Base-by-base conservation (phyloP, 2,797 vertebrate species). In the Sebastes paucispinis region DNA sequence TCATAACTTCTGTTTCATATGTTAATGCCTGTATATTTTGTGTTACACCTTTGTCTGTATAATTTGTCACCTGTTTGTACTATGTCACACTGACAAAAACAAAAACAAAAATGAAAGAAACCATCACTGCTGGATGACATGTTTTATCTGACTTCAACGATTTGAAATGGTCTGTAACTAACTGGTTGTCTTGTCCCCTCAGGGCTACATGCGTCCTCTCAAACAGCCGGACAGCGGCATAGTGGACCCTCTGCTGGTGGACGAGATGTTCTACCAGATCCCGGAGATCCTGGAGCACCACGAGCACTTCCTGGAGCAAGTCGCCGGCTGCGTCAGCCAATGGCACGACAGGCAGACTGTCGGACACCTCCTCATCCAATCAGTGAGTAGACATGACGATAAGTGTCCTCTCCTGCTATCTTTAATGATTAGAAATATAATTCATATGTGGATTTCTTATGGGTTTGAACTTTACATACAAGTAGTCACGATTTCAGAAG, bases 261-360 rank as follows among this genome's bases (percentile, higher is more conserved):
- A 99, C 0, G 98, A 99, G 95, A 99, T 99, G 96, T 99, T 99
- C 2, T 97, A 96, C 91, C 98, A 99, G 95, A 99, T 99, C 91
- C 98, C 98, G 0, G 98, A 99, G 94, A 97, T 99, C 84, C 92
- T 99, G 93, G 97, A 99, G 86, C 98, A 99, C 91, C 98, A 99
- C 0, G 98, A 99, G 86, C 95, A 97, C 90, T 99, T 99, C 89
- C 93, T 99, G 92, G 98, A 99, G 91, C 97, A 98, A 87, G 96
- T 99, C 75, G 87, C 95, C 0, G 92, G 95, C 85, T 99, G 98
- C 0, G 96, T 99, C 82, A 92, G 97, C 86, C 97, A 98, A 36
- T 99, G 98, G 98, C 97, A 98, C 0, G 97, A 99, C 85, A 96
- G 96, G 90, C 97, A 99, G 95, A 99, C 96, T 14, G 96, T 99